Conservation (phyloP, 2,888 invertebrate species). For the Hypsopygia costalis region DNA sequence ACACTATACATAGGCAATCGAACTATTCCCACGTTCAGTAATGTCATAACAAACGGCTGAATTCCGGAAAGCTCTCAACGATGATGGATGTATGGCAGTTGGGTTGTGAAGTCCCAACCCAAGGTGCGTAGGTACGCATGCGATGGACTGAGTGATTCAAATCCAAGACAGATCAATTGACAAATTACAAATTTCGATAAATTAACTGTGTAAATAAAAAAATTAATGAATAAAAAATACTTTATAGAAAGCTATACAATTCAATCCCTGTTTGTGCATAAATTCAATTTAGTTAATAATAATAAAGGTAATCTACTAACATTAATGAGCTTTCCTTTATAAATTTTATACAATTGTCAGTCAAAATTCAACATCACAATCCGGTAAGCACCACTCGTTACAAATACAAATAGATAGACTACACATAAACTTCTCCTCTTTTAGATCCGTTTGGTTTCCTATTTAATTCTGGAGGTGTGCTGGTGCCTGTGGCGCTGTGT, state of each 20-base stretch:
- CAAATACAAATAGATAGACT: conserved; percentile 14
- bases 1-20: too few species aligned
- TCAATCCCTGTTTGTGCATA: conserved; percentile 65
- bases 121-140: too few species aligned
- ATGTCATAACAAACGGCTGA: too few species aligned
- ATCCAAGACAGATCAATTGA: too few species aligned
- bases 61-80: too few species aligned
- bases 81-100: too few species aligned
- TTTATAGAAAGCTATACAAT: conserved; percentile 50
- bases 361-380: conserved; percentile 28
- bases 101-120: too few species aligned
- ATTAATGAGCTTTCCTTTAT: conserved; percentile 27
- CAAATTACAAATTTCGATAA: too few species aligned
- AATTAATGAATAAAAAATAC: conserved; percentile 39
- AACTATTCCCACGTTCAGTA: too few species aligned
- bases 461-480: conserved; percentile 45
- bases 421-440: conserved; percentile 70
- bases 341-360: conserved; percentile 12
- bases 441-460: conserved; percentile 56
- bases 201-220: conserved; percentile 24
- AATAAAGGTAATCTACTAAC: conserved; percentile 28
- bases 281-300: conserved; percentile 36
- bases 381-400: conserved; percentile 31
- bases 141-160: too few species aligned
- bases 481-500: conserved; percentile 41